A percentile compares a stretch with the other conserved stretches of the same genome.
Evolutionary conservation across 2,113 vertebrate genomes (phyloP).

Genomic region (Phodopus roborovskii): DNA sequence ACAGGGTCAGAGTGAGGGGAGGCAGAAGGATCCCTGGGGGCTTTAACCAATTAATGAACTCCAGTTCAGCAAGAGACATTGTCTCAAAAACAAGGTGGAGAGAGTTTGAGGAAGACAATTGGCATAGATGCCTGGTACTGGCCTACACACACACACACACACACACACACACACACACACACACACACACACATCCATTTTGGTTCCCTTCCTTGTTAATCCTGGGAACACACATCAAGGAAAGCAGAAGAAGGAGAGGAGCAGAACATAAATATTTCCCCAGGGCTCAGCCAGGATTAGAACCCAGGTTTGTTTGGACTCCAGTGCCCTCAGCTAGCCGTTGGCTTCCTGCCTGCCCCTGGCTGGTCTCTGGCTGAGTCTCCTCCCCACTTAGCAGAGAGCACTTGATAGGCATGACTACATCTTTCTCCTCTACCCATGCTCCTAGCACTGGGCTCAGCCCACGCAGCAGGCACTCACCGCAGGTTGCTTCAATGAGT

Average conservation of each 20-base stretch:
- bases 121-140: not conserved
- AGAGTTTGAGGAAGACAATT: not conserved
- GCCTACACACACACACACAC: too few species aligned
- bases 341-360: not conserved
- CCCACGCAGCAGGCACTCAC: not conserved
- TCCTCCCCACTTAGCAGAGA: not conserved
- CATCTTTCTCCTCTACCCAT: not conserved
- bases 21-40: not conserved
- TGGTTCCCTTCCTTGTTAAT: not conserved
- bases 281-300: not conserved
- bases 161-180: not conserved
- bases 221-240: not conserved
- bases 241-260: not conserved
- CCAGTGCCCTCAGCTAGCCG: fast-evolving
- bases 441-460: not conserved
- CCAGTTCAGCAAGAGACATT: too few species aligned
- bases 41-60: not conserved
- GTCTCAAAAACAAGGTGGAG: not conserved
- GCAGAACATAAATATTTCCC: not conserved
- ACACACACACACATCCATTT: not conserved
- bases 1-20: too few species aligned
- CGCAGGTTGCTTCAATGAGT: not conserved
- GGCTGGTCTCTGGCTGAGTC: not conserved
- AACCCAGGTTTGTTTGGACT: not conserved
- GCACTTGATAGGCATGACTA: fast-evolving